Percentiles rank a stretch among this genome's conserved stretches.
phyloP scores from a whole-genome alignment of 1,140 invertebrate genomes.

The Drosophila persimilis region DNA sequence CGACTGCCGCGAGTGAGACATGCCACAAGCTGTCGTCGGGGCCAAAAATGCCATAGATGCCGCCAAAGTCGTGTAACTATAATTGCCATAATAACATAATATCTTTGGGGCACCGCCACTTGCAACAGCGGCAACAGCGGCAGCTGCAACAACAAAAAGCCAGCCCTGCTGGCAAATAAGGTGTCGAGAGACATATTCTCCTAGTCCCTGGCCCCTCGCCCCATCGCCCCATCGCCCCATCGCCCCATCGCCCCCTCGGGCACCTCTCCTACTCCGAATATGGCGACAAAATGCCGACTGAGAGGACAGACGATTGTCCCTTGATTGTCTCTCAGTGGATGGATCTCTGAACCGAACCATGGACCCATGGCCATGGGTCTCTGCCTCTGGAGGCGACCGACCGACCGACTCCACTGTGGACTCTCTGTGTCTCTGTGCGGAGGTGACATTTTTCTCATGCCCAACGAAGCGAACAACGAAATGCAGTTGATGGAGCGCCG shows the following conservation, averaged over 20 bases:
- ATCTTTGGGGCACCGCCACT: slow-evolving; percentile 43
- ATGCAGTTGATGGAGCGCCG: slow-evolving; percentile 51
- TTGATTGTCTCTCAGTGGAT: slow-evolving; percentile 1
- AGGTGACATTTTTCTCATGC: slow-evolving; percentile 74
- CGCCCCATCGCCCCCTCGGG: not conserved
- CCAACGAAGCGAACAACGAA: slow-evolving; percentile 62
- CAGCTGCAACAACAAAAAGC: slow-evolving; percentile 27
- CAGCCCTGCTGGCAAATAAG: slow-evolving; percentile 49
- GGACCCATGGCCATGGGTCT: slow-evolving; percentile 2
- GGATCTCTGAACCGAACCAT: not conserved
- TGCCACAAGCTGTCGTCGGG: slow-evolving; percentile 55
- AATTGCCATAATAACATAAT: slow-evolving; percentile 82
- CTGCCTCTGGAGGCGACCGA: too few species aligned
- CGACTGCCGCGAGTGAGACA: slow-evolving; percentile 15
- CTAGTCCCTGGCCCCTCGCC: slow-evolving; percentile 21
- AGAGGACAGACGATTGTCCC: slow-evolving; percentile 49
- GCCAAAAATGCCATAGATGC: slow-evolving; percentile 75
- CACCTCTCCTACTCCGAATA: slow-evolving; percentile 25
- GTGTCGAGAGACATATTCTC: slow-evolving; percentile 67
- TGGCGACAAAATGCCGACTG: slow-evolving; percentile 37
- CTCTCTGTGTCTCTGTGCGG: slow-evolving; percentile 8
- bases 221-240: too few species aligned
- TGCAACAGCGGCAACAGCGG: slow-evolving; percentile 2
- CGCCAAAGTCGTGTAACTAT: slow-evolving; percentile 75
- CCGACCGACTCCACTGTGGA: too few species aligned